Base-by-base conservation (phyloP, 2,888 invertebrate genomes). In the Lochmaea capreae region DNA sequence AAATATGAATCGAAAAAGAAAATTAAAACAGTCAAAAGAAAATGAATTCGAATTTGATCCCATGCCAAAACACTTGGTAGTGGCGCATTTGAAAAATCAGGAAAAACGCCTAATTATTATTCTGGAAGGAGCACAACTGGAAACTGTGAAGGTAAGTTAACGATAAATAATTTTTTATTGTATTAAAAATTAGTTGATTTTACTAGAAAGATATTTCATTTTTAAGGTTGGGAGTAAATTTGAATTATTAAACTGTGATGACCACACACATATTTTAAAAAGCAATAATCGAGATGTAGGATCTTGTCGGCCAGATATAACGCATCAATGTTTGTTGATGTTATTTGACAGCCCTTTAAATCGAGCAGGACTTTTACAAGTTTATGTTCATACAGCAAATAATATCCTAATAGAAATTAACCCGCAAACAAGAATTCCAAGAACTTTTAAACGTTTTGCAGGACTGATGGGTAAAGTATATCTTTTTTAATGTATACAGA, bases 381-480 rank as follows among this genome's bases (percentile, higher is more conserved):
- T 98, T 2, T 97, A 97, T 83, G 90, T 97, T 71, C 95, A 94
- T 82, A 97, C 97, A 6, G 94, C 93, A 83, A 95, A 95, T 83
- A 97, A 97, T 90, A 95, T 97, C 54, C 89, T 98, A 0, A 97
- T 98, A 81, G 97, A 97, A 92, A 92, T 98, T 43, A 97, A 97
- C 87, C 98, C 99, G 54, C 98, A 98, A 87, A 98, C 98, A 0
- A 92, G 98, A 84, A 97, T 99, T 87, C 99, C 99, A 0, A 90
- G 98, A 78, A 99, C 98, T 2, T 99, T 97, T 85, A 98, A 98
- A 86, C 90, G 98, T 85, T 99, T 99, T 90, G 96, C 97, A 80
- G 98, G 98, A 12, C 88, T 99, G 61, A 98, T 99, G 94, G 97
- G 97, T 97, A 89, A 85, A 82, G 46, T 4, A 12, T 46, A 11